These are phyloP conservation scores for Aproaerema taeniolella DNA, from an alignment of 2,888 invertebrate genomes.

Conservation along the genomic window DNA sequence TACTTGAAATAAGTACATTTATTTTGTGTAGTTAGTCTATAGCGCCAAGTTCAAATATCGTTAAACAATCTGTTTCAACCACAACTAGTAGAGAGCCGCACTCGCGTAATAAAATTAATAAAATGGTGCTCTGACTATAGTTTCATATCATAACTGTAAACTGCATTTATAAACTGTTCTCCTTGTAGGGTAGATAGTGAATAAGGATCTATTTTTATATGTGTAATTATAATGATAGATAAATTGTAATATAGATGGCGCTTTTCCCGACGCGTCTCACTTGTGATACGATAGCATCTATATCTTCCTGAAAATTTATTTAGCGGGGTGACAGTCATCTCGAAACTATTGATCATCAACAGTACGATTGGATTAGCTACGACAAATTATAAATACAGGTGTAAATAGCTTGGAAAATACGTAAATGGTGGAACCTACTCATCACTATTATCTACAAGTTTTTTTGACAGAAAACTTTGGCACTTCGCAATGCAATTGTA, in stretches of 20 bases:
- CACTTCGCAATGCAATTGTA: not conserved
- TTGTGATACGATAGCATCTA: slow-evolving; percentile 15
- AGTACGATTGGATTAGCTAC: not conserved
- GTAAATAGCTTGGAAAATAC: not conserved
- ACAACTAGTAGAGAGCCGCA: not conserved
- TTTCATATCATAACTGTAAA: slow-evolving; percentile 70
- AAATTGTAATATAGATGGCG: slow-evolving; percentile 10
- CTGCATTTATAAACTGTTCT: slow-evolving; percentile 63
- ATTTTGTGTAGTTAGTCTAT: no score
- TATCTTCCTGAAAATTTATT: no score
- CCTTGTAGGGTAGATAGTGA: slow-evolving; percentile 48
- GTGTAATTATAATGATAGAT: slow-evolving; percentile 26
- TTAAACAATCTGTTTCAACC: not conserved
- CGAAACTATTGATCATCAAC: no score
- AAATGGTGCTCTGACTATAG: slow-evolving; percentile 70
- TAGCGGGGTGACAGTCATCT: no score
- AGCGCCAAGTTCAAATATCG: not conserved
- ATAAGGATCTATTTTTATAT: slow-evolving; percentile 69
- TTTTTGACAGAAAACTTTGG: not conserved
- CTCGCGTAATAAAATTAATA: slow-evolving; percentile 26
- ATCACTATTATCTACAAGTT: not conserved
- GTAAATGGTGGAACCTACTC: not conserved
- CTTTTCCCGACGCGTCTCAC: slow-evolving; percentile 14
- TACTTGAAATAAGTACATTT: no score
- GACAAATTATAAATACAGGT: not conserved